Evolutionary conservation across 2,113 vertebrate species (phyloP).

Genomic region (Ammodytes marinus): DNA sequence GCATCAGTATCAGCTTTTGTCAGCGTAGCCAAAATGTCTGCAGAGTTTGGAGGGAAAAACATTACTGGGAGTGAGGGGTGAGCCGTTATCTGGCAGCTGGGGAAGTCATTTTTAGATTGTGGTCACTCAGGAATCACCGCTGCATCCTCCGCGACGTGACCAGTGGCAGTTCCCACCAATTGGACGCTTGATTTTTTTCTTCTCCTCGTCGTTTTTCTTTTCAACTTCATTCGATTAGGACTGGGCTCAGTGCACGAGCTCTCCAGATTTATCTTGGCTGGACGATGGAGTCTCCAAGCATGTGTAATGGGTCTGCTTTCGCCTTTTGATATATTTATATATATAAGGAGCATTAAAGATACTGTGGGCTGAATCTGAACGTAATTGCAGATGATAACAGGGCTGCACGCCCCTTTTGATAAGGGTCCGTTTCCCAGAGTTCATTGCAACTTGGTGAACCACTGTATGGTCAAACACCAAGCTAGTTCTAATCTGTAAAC

Average conservation of each 20-base stretch:
- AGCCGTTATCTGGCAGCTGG: slow-evolving; percentile 80
- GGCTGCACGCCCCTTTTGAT: slow-evolving; percentile 54
- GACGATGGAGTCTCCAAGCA: slow-evolving; percentile 58
- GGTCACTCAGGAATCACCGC: slow-evolving; percentile 75
- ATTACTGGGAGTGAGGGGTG: slow-evolving; percentile 63
- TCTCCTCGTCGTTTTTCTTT: slow-evolving; percentile 68
- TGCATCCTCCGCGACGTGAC: slow-evolving; percentile 81
- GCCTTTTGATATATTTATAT: slow-evolving; percentile 18
- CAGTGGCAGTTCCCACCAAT: slow-evolving; percentile 81
- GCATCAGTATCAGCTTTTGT: slow-evolving; percentile 62
- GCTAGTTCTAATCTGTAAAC: slow-evolving; percentile 12
- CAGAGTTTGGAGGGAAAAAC: slow-evolving; percentile 71
- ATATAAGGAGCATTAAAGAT: slow-evolving; percentile 62
- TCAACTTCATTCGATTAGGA: slow-evolving; percentile 77
- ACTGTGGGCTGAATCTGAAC: slow-evolving; percentile 65
- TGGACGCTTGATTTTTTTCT: slow-evolving; percentile 63
- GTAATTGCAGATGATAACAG: slow-evolving; percentile 75
- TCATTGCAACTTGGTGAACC: slow-evolving; percentile 26
- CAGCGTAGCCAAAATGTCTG: slow-evolving; percentile 76
- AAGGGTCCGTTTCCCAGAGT: slow-evolving; percentile 47
- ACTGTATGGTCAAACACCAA: slow-evolving; percentile 44
- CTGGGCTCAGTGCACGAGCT: slow-evolving; percentile 29
- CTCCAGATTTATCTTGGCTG: slow-evolving; percentile 61
- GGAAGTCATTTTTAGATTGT: slow-evolving; percentile 85
- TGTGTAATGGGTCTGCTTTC: slow-evolving; percentile 65